Evolutionary conservation across 1,140 invertebrate species (phyloP), one percentile per base, ranked within the genome.

Genomic region (Pogonomyrmex barbatus): DNA sequence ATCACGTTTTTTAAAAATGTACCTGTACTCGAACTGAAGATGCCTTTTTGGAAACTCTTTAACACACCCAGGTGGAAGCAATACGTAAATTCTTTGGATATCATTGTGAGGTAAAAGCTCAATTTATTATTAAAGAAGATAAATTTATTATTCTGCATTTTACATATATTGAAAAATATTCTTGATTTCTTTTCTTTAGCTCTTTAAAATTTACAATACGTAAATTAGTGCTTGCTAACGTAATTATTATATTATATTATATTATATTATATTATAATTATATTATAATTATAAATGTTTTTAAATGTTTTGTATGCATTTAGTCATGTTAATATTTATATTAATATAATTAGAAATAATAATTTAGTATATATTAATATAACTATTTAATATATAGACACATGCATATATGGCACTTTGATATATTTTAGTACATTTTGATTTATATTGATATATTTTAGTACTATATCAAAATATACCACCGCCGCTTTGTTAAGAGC

Each of bases 1-100:
- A 97, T 97, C 89, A 97, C 96, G 1, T 97, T 98, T 89, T 98
- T 98, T 93, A 97, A 97, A 91, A 97, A 97, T 47, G 97, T 98
- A 2, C 97, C 97, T 0, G 96, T 97, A 85, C 95, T 98, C 9
- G 98, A 98, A 94, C 93, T 98, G 12, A 97, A 97, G 79, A 96
- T 98, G 88, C 97, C 97, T 0, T 94, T 98, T 62, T 98, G 98
- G 98, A 96, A 97, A 89, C 84, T 97, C 4, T 97, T 97, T 91
- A 95, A 96, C n/a, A 98, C 97, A 0, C 96, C 96, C 47, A 96
- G 97, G 0, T 98, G 98, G 95, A 95, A 96, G 84, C 96, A 97
- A 79, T 98, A 97, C 87, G 96, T 97, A 9, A 95, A 96, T 54
- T 96, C 97, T 1, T 95, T 98, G 45, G 97, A 98, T 89, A 96